Base-by-base conservation (phyloP, 2,888 invertebrate species). In the Campoplex capitator region DNA sequence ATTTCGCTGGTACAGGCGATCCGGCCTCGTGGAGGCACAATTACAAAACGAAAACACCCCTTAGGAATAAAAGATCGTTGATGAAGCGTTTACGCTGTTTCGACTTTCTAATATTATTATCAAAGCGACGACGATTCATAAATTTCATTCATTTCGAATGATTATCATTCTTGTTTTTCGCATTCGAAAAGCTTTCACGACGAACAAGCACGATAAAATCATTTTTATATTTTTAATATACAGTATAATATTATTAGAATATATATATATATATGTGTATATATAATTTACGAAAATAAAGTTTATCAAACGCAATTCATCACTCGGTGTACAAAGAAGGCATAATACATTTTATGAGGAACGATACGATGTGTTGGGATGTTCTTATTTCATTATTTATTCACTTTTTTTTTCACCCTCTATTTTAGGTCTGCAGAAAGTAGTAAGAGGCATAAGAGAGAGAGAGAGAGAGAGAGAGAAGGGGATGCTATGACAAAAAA, bases 261-360 rank as follows among this genome's bases (percentile, higher is more conserved):
- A 35, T 45, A 73, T 23, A 23, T 23, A 23, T 23, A 23, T 23
- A 73, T 80, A 70, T 80, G 51, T 80, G 23, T 80, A 75, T 76
- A 85, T 70, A 83, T 86, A 70, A 86, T 45, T 75, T 86, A 83
- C 65, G 86, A 86, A 86, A 86, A 86, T 86, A 86, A 86, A 86
- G 86, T 86, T 84, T 84, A 86, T 86, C 86, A 84, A 86, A 86
- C 81, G 80, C 81, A 83, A 84, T 84, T 86, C 80, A 83, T 86
- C 86, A 84, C 80, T 80, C 83, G 81, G 83, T 84, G 86, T 84
- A 80, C 62, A 86, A 84, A 84, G 73, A 86, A 84, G 73, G 83
- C 74, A 77, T 54, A 86, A 83, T 77, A 84, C 42, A 62, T 77
- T 78, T 74, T 74, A 80, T 45, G 80, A 84, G 81, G 80, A 86